phyloP scores from a whole-genome alignment of 1,140 invertebrate genomes.

The Phortica variegata region DNA sequence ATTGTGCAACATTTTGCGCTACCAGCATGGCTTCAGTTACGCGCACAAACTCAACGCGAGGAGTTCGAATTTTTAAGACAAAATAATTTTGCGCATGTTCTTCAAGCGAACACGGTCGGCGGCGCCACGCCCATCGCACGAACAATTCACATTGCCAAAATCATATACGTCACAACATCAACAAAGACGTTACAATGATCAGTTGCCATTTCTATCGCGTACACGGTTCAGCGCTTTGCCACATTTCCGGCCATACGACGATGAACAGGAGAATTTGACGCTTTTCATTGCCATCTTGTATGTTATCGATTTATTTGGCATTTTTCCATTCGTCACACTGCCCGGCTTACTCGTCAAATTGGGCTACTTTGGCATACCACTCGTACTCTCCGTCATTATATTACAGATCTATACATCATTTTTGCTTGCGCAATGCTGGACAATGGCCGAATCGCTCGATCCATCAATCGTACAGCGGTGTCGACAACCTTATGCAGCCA shows the following conservation, averaged over 20 bases:
- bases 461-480: conserved; percentile 68
- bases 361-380: conserved; percentile 69
- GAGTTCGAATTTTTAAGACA: conserved; percentile 7
- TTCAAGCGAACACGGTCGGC: too few relatives aligned
- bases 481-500: conserved; percentile 73
- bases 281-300: conserved; percentile 72
- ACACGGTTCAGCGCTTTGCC: conserved; percentile 48
- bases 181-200: conserved; percentile 29
- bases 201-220: conserved; percentile 44
- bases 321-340: conserved; percentile 75
- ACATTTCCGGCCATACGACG: conserved; percentile 37
- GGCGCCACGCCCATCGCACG: conserved; percentile 35
- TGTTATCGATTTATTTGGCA: conserved; percentile 77
- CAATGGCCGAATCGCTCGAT: conserved; percentile 68
- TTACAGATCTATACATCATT: conserved; percentile 76
- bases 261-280: conserved; percentile 49
- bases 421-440: conserved; percentile 73
- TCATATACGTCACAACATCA: conserved; percentile 34
- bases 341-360: conserved; percentile 72
- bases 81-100: conserved; percentile 29
- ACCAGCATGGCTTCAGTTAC: conserved; percentile 20
- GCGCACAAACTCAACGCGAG: conserved; percentile 16
- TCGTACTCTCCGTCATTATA: conserved; percentile 67
- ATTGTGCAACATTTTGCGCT: background rate
- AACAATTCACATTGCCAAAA: conserved; percentile 38